A percentile compares a stretch with the other conserved stretches of the same genome.
Conservation (phyloP, 2,113 vertebrate genomes). For the Mesitornis unicolor region DNA sequence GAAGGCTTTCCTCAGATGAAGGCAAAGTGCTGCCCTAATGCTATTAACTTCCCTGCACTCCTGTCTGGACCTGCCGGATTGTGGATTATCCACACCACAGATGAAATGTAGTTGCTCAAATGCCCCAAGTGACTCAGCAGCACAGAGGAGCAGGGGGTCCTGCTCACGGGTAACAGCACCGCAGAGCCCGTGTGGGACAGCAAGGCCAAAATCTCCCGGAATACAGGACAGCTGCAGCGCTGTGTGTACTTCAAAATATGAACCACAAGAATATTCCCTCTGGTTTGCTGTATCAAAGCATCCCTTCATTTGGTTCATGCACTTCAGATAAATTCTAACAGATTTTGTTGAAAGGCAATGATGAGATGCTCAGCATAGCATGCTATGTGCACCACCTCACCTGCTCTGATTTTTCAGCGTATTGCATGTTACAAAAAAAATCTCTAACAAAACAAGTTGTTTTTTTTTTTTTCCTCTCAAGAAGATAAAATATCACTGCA, state of each 20-base stretch:
- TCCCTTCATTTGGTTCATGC: neutral
- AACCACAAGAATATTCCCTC: neutral
- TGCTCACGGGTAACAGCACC: too few relatives aligned
- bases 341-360: neutral
- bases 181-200: too few relatives aligned
- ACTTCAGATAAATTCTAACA: neutral
- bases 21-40: neutral
- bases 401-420: neutral
- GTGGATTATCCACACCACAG: neutral
- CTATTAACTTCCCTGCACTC: neutral
- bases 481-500: neutral
- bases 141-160: neutral
- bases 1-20: neutral
- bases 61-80: neutral
- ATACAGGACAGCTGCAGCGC: too few relatives aligned
- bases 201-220: too few relatives aligned
- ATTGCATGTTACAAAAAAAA: neutral
- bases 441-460: neutral
- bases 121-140: neutral
- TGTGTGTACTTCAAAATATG: accelerated
- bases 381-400: neutral
- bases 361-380: neutral
- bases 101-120: neutral
- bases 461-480: too few relatives aligned
- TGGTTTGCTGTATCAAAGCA: neutral